Base-by-base conservation (phyloP, 1,140 invertebrate species). In the Brachionus asplanchnoidis region DNA sequence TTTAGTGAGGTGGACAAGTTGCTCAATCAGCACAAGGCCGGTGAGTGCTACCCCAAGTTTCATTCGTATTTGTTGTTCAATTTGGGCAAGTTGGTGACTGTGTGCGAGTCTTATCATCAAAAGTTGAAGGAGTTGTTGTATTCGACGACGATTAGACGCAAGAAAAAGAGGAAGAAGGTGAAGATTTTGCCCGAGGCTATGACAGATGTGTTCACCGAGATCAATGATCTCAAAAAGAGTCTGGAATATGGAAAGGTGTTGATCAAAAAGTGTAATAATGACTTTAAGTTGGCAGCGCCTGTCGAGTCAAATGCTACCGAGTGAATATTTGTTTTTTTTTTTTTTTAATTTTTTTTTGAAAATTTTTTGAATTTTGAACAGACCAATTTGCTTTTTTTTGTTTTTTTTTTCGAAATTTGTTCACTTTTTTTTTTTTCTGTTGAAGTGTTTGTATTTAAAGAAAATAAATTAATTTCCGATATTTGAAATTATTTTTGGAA, bases 241-340 rank as follows among this genome's bases (percentile, higher is more conserved):
- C 42, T 82, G 14, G 79, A 82, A 46, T 60, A 60, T 42, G 65
- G 53, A 14, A 82, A 82, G 53, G n/a, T 82, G 2, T 46, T 65
- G 40, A 82, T 82, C 12, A 82, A 82, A 82, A 60, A 68, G 53
- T 82, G 79, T 82, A 82, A 82, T 36, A 40, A 82, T 77, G 73
- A 77, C 6, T 28, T 77, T 1, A 77, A 46, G 9, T 17, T 44
- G 32, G 65, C 79, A 32, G 9, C 66, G 5, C 26, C 14, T 70
- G 26, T 32, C 36, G 68, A 73, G 2, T 42, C 36, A 42, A 73
- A 73, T 73, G 36, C 14, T 42, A 42, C 68, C 68, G 36, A 73
- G 68, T 73, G 68, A 73, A n/a, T 46, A 6, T 36, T 7, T 36
- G 32, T 36, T 36, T 36, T 28, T 68, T 26, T 28, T 68, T 26